Evolutionary conservation across 2,113 vertebrate genomes (phyloP), one percentile per base, ranked within the genome.

Genomic region (Colistium nudipinnis): DNA sequence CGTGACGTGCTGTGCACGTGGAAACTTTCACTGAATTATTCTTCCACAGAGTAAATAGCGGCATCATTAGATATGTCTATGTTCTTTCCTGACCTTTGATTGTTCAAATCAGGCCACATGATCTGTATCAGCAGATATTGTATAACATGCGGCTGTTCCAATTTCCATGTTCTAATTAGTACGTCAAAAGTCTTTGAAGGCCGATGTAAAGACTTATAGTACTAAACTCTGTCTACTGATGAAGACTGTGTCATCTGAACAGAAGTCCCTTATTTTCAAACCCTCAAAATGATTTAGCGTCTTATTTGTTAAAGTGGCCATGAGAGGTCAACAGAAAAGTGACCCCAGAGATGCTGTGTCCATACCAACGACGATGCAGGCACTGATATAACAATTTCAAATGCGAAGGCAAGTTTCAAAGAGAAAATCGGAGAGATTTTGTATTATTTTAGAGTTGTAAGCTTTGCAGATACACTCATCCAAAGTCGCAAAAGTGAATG

Each of bases 381-480:
- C 12, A 7, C 16, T 48, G 25, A 20, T 25, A 55, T 11, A 25
- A 14, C 39, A 8, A 10, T 25, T 66, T 35, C 11, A 53, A 41
- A 44, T 54, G 25, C 7, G 0, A 1, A 20, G 11, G 44, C 14
- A 27, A 33, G 4, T 25, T 45, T 33, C 1, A 33, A 47, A 61
- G 30, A 3, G 22, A 53, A 17, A 44, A 20, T 19, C 24, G 5
- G 25, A 24, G n/a, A n/a, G n/a, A 14, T 7, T 36, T 51, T 12
- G 33, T n/a, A 17, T 33, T 10, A 19, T 25, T 28, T 44, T 25
- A 14, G 11, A 78, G 55, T 45, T 55, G 28, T 65, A 49, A 62
- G 25, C 33, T 68, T 69, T 8, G 22, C n/a, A n/a, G 45, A 30
- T 43, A 74, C 63, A 43, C 55, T 63, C 63, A 62, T 67, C 16